A percentile compares a stretch with the other conserved stretches of the same genome.
These are phyloP conservation scores for Nasonovia ribisnigri DNA, from an alignment of 2,888 invertebrate genomes.

Conservation along the genomic window DNA sequence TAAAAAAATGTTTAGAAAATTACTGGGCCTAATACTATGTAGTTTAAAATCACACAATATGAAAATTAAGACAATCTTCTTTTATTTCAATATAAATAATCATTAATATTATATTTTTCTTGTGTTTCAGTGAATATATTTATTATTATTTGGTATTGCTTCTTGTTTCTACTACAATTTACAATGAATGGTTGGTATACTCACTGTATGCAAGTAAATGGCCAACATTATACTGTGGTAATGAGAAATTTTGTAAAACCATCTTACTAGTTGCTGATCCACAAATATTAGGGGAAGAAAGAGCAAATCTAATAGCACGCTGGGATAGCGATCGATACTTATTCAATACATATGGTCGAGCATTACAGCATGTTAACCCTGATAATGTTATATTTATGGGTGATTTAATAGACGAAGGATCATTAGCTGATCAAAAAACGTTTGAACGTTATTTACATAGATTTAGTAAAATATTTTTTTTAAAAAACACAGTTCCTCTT, in stretches of 20 bases:
- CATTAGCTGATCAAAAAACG: conserved; percentile 79
- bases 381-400: conserved; percentile 91
- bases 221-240: conserved; percentile 70
- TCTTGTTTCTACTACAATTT: conserved; percentile 69
- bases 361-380: conserved; percentile 80
- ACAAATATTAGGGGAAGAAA: conserved; percentile 87
- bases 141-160: conserved; percentile 38
- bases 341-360: conserved; percentile 81
- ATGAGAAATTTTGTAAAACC: conserved; percentile 74
- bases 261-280: conserved; percentile 89
- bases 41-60: not conserved
- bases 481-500: conserved; percentile 48
- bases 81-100: not conserved
- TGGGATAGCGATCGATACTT: conserved; percentile 94
- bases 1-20: not conserved
- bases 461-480: conserved; percentile 75
- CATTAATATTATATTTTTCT: not conserved
- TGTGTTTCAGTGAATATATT: conserved; percentile 49
- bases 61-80: not conserved
- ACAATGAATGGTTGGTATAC: conserved; percentile 75
- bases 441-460: conserved; percentile 82
- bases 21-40: not conserved
- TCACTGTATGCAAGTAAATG: conserved; percentile 73
- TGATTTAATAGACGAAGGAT: conserved; percentile 96
- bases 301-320: conserved; percentile 80